These are phyloP conservation scores for Eonycteris spelaea DNA, from an alignment of 2,113 vertebrate species.

Conservation along the genomic window DNA sequence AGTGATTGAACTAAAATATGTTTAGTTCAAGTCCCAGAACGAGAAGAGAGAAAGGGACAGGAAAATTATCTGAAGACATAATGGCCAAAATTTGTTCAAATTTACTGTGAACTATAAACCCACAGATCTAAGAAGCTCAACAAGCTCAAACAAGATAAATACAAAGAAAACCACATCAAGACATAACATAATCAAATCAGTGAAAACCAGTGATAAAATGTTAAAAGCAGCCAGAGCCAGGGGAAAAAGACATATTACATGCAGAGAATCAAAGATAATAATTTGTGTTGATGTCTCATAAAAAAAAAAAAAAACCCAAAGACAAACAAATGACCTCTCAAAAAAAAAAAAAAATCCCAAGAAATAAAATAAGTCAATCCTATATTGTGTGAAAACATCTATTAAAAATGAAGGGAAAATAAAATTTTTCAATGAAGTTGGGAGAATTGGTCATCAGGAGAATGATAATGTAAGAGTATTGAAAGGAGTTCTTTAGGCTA, in stretches of 20 bases:
- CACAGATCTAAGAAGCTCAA: not conserved
- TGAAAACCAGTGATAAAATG: not conserved
- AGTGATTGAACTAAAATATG: not conserved
- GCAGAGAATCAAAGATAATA: not conserved
- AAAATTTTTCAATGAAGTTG: not conserved
- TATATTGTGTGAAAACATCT: not conserved
- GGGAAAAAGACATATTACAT: not conserved
- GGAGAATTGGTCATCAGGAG: not conserved
- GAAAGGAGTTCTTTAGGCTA: not conserved
- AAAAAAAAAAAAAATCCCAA: not conserved
- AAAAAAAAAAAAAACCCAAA: not conserved
- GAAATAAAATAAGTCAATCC: not conserved
- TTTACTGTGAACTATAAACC: not conserved
- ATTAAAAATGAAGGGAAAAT: not conserved
- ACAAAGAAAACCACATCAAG: not conserved
- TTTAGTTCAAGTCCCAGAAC: not conserved
- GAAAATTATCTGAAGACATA: not conserved
- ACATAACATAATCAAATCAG: not conserved
- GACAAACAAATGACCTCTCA: not conserved
- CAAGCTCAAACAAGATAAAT: not conserved
- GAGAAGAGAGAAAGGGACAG: not conserved
- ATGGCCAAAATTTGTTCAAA: not conserved
- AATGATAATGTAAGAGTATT: not conserved
- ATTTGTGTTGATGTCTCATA: not conserved
- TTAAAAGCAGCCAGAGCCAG: not conserved